A percentile compares a stretch with the other conserved stretches of the same genome.
phyloP scores from a whole-genome alignment of 35 echinoderm and acorn worm genomes.

The Ophioderma brevispina region DNA sequence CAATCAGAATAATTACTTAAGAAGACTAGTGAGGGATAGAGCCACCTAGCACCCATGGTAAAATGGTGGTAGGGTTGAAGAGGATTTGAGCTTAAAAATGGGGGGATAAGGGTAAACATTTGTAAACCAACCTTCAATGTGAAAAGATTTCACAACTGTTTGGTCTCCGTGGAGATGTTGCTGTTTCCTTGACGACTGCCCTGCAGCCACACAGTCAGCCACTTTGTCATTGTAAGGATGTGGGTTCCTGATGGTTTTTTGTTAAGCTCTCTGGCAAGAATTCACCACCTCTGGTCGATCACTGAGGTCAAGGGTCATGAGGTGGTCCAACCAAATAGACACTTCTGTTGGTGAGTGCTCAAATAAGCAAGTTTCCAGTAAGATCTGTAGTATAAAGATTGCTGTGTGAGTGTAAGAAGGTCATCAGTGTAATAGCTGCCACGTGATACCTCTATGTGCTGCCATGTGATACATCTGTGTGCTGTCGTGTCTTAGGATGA shows the following conservation, averaged over 20 bases:
- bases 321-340: background rate
- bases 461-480: no score
- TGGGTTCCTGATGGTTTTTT: background rate
- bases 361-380: background rate
- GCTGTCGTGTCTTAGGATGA: no score
- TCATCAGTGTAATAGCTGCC: no score
- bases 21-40: no score
- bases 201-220: background rate
- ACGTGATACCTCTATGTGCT: no score
- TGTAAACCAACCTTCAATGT: background rate
- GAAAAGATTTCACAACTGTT: background rate
- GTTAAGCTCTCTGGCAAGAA: background rate
- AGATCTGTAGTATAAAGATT: no score
- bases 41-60: no score
- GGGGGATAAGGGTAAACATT: no score
- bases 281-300: background rate
- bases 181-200: background rate
- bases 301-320: slow-evolving; percentile 4
- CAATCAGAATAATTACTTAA: no score
- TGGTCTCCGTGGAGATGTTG: background rate
- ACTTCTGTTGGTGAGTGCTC: background rate
- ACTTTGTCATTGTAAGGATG: slow-evolving; percentile 1
- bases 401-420: no score
- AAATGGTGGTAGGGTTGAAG: no score
- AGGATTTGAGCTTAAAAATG: no score